Conservation (phyloP, 2,797 vertebrate genomes). For the Gila robusta region DNA sequence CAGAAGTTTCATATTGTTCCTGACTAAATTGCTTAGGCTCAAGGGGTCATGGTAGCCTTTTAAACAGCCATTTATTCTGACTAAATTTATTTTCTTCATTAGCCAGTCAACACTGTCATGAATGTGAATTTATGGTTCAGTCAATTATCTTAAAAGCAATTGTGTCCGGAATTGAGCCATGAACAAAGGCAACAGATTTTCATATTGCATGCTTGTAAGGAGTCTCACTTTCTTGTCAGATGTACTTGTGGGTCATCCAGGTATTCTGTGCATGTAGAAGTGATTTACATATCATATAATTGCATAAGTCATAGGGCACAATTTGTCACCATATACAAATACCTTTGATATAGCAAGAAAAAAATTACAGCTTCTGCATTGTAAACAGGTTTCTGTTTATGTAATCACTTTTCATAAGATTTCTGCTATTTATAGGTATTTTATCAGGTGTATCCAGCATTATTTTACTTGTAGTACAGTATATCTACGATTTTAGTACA, state of each 20-base stretch:
- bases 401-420: not conserved
- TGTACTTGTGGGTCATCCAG: not conserved
- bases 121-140: not conserved
- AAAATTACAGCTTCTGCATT: not conserved
- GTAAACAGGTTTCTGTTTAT: not conserved
- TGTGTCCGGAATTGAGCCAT: not conserved
- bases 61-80: not conserved
- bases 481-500: not conserved
- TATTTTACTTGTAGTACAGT: not conserved
- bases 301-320: not conserved
- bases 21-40: not conserved
- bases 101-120: not conserved
- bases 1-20: not conserved
- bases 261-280: not conserved
- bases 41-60: not conserved
- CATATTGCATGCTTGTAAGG: not conserved
- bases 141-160: not conserved
- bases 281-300: not conserved
- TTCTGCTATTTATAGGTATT: not conserved
- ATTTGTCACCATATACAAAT: not conserved
- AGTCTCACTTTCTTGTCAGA: not conserved
- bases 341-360: not conserved
- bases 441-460: not conserved
- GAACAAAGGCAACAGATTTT: not conserved
- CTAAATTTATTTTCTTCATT: not conserved